phyloP scores from a whole-genome alignment of 1,140 invertebrate species.

The Drosophila watanabei region DNA sequence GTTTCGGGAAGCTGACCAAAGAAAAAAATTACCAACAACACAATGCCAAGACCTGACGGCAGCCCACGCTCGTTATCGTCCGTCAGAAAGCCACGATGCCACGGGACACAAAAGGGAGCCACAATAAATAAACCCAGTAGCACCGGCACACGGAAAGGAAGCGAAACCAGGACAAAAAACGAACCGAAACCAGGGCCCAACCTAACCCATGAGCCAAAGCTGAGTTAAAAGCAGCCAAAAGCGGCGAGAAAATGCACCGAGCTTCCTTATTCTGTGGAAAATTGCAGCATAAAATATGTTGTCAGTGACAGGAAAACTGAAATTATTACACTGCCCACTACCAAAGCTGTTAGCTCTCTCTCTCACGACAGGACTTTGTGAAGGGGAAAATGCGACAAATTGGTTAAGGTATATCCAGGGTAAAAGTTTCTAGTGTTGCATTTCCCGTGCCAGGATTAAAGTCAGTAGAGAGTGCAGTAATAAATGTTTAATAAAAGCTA shows the following conservation, averaged over 20 bases:
- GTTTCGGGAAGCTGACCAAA: constrained; percentile 30
- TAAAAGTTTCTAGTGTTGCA: constrained; percentile 4
- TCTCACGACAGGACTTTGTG: not conserved
- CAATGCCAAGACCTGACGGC: constrained; percentile 37
- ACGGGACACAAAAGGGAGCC: constrained; percentile 42
- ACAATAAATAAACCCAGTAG: constrained; percentile 46
- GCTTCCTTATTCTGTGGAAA: constrained; percentile 30
- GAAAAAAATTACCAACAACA: constrained; percentile 42
- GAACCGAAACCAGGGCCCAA: constrained; percentile 7
- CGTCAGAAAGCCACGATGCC: constrained; percentile 50
- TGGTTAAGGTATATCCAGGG: constrained; percentile 22
- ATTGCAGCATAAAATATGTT: constrained; percentile 59
- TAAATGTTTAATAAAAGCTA: not conserved
- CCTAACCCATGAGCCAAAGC: not conserved
- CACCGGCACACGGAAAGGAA: constrained; percentile 4
- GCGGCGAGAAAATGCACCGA: constrained; percentile 16
- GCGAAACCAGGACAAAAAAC: constrained; percentile 1
- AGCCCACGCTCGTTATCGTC: constrained; percentile 55
- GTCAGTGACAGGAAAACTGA: constrained; percentile 48
- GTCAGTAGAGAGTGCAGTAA: not conserved
- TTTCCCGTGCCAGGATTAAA: not conserved
- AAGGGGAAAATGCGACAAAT: constrained; percentile 26
- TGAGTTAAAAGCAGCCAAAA: constrained; percentile 22
- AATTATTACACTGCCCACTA: constrained; percentile 49
- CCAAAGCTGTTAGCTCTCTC: constrained; percentile 7